A percentile compares a stretch with the other conserved stretches of the same genome.
These are phyloP conservation scores for Puffinus mauretanicus DNA, from an alignment of 2,113 vertebrate species.

Conservation along the genomic window DNA sequence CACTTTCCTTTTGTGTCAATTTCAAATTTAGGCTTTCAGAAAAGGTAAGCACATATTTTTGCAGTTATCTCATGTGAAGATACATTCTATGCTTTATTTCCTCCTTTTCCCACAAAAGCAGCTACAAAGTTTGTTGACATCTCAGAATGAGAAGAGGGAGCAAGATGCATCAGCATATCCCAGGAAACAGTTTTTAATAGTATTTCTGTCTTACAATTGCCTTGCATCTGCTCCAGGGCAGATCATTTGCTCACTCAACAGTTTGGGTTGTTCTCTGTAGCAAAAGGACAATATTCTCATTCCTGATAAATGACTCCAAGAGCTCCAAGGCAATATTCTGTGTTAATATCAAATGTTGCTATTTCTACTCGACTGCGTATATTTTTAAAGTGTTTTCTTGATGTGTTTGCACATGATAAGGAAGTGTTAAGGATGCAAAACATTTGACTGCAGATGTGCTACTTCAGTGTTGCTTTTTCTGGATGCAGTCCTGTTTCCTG, in stretches of 20 bases:
- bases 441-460: not conserved
- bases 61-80: not conserved
- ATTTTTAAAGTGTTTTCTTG: not conserved
- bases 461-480: not conserved
- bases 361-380: not conserved
- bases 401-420: not conserved
- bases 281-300: not conserved
- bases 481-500: not conserved
- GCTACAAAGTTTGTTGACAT: not conserved
- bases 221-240: not conserved
- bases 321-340: not conserved
- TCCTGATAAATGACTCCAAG: not conserved
- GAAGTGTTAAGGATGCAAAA: not conserved
- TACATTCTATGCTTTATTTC: not conserved
- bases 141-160: not conserved
- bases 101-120: not conserved
- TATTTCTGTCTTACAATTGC: not conserved
- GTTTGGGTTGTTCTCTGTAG: not conserved
- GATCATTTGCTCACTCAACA: not conserved
- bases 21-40: not conserved
- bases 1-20: not conserved
- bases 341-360: not conserved
- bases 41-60: not conserved
- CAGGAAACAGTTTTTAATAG: not conserved
- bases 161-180: not conserved